Base-by-base conservation (phyloP, 2,888 invertebrate species). In the Lycocerus yunnanus region DNA sequence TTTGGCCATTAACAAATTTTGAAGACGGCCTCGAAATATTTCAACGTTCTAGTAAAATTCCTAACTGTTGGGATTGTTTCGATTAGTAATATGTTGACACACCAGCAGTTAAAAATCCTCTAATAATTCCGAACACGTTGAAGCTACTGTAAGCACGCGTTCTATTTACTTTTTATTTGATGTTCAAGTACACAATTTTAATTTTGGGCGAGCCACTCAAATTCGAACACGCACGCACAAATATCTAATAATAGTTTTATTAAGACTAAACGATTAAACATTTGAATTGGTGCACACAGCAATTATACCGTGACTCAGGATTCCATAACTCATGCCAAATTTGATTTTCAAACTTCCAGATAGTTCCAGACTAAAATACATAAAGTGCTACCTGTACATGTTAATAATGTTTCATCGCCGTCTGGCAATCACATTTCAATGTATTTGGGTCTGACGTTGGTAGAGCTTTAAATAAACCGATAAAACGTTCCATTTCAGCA, bases 391-490 rank as follows among this genome's bases (percentile, higher is more conserved):
- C 75, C 75, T 75, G 75, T 72, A 59, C 68, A 75, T 75, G 75
- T 59, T 75, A 59, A 72, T 16, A 43, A 58, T 72, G 60, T 75
- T 65, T 75, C 75, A 72, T 75, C 75, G 75, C 72, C 73, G 75
- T 75, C 75, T 75, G 75, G 75, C 75, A 75, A 75, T 75, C 73
- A 73, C 75, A 73, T 75, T 75, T 75, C 75, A 75, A 70, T 75
- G 65, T 71, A 75, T 75, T 75, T 75, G 73, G 67, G 59, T 73
- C 75, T 73, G 73, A 72, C 75, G 75, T 75, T 75, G 15, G 75
- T 16, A 24, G 20, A 68, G 13, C 72, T 75, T 75, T 75, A 75
- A 75, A 75, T 75, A 75, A 75, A 75, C 72, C 69, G 75, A 75
- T 75, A 72, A 69, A 72, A 69, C 75, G 16, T 20, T 67, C 15